Percentiles rank a stretch among this genome's conserved stretches.
Evolutionary conservation across 2,888 invertebrate species (phyloP).

Genomic region (Drosophila crucigera): DNA sequence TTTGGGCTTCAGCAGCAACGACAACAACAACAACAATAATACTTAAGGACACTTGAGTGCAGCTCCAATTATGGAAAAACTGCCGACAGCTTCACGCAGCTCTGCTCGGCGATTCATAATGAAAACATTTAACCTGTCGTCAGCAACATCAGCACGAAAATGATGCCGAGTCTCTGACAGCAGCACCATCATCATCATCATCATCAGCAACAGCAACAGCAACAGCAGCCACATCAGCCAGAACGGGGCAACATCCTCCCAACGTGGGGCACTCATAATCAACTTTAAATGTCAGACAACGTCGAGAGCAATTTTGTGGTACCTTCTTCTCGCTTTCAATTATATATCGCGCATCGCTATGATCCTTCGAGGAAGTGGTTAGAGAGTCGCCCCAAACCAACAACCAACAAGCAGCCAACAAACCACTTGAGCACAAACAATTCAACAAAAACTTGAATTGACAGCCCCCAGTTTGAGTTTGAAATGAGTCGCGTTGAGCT

Average conservation of each 20-base stretch:
- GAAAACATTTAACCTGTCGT: conserved; percentile 82
- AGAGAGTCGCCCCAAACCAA: conserved; percentile 27
- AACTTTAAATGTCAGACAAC: conserved; percentile 64
- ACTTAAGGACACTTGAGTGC: conserved; percentile 73
- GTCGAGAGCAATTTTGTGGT: conserved; percentile 67
- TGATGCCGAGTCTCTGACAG: conserved; percentile 25
- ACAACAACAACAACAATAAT: conserved; percentile 22
- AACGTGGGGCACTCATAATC: conserved; percentile 64
- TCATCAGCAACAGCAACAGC: background rate
- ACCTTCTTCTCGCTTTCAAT: conserved; percentile 73
- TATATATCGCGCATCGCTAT: conserved; percentile 63
- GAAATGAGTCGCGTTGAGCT: background rate
- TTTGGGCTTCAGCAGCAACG: conserved; percentile 59
- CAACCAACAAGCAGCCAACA: conserved; percentile 7
- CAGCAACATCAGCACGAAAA: conserved; percentile 62
- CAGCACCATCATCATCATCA: conserved; percentile 16
- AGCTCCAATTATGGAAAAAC: conserved; percentile 72
- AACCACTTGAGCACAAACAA: conserved; percentile 62
- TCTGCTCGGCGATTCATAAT: conserved; percentile 71
- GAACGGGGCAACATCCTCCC: conserved; percentile 14
- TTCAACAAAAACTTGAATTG: conserved; percentile 67
- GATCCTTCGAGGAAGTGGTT: conserved; percentile 78
- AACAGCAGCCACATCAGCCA: background rate
- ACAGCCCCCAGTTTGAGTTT: conserved; percentile 40
- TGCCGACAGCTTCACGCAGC: conserved; percentile 36